Evolutionary conservation across 2,113 vertebrate species (phyloP), one percentile per base, ranked within the genome.

Genomic region (Oncorhynchus kisutch): DNA sequence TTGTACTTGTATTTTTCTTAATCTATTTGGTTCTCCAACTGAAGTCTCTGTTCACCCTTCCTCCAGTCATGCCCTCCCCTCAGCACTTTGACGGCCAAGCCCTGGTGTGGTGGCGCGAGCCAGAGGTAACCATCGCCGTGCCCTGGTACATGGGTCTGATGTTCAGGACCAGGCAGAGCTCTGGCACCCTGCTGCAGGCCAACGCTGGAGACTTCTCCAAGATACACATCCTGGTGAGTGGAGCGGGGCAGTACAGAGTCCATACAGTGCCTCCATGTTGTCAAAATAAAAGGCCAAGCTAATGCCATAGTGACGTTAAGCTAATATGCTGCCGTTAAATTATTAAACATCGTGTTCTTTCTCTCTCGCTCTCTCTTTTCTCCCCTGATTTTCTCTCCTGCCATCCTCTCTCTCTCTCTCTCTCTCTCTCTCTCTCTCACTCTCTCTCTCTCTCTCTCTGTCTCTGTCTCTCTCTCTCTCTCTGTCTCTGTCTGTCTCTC

Each of bases 121-220:
- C 94, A 24, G 95, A 96, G 79, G 90, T 96, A 82, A 96, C 95
- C 82, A 94, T 97, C 73, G 94, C 95, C 0, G 92, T 96, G 77
- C 96, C 96, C 0, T 97, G 96, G 96, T 96, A 95, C 90, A 91
- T 96, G 65, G 94, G 95, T 64, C 89, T 97, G 71, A 97, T 97
- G 96, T 97, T 97, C 89, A 93, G 96, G 68, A 97, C 96, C 0
- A 84, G 95, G 4, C 91, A 93, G 85, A 89, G 85, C 69, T 92
- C 88, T 1, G 93, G 95, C 3, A 87, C 94, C 78, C 82, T 97
- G 70, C 82, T 96, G 88, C 95, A 94, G 77, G 95, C 94, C 77
- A 91, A 84, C 3, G 95, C 95, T 0, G 95, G 95, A 7, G 1
- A 76, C 69, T 87, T 92, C 25, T 95, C 95, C 77, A 90, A 90